Evolutionary conservation across 2,888 invertebrate species (phyloP).

Genomic region (Cinara cedri): DNA sequence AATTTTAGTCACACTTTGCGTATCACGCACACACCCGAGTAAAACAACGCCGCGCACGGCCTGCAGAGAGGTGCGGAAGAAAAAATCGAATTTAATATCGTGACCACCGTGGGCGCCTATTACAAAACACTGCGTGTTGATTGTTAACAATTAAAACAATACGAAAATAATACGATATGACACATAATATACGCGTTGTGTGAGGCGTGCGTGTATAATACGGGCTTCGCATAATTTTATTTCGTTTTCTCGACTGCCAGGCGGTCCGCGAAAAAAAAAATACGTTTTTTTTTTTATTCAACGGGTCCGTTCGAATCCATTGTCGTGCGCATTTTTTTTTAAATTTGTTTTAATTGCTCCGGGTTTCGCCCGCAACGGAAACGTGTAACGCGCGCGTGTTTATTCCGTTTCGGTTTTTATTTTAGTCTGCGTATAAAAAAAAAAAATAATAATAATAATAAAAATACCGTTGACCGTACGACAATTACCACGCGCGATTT

Average conservation of each 20-base stretch:
- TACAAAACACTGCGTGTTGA: slow-evolving; percentile 35
- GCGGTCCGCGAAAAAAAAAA: too few species aligned
- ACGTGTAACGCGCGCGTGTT: too few species aligned
- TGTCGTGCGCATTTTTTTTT: background rate
- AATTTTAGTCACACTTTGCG: slow-evolving; percentile 24
- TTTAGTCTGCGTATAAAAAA: too few species aligned
- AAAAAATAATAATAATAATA: too few species aligned
- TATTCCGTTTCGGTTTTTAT: too few species aligned
- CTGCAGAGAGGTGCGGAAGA: background rate
- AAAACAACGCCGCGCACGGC: too few species aligned
- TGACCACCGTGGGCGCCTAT: background rate
- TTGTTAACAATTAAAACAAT: slow-evolving; percentile 48
- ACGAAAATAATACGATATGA: background rate
- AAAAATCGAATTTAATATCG: slow-evolving; percentile 13
- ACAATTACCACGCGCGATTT: too few species aligned
- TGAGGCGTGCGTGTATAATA: background rate
- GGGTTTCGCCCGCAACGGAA: background rate
- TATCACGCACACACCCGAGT: background rate
- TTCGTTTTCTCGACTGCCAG: background rate
- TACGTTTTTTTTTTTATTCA: background rate
- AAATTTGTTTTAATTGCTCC: slow-evolving; percentile 17
- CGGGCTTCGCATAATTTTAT: background rate
- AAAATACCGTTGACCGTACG: too few species aligned
- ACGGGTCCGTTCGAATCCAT: background rate
- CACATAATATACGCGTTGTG: background rate